phyloP scores from a whole-genome alignment of 2,888 invertebrate genomes.

The Aphidoletes aphidimyza region DNA sequence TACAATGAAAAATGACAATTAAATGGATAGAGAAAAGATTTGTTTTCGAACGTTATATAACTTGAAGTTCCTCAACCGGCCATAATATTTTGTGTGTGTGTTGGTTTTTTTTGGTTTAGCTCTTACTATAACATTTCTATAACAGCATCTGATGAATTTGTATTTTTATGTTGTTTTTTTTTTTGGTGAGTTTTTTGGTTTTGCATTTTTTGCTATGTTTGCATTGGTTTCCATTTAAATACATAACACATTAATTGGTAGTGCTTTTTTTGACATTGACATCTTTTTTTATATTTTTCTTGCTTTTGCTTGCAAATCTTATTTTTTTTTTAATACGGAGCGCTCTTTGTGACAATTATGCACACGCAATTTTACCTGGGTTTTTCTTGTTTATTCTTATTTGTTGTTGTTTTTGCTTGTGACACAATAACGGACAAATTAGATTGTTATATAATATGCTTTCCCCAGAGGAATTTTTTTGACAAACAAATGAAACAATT shows the following conservation, averaged over 20 bases:
- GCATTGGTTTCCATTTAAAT: slow-evolving; percentile 34
- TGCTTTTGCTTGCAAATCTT: slow-evolving; percentile 19
- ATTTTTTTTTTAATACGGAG: no score
- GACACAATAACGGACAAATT: slow-evolving; percentile 41
- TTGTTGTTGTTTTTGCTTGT: no score
- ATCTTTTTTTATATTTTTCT: background rate
- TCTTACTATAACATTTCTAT: slow-evolving; percentile 53
- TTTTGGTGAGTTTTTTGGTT: background rate
- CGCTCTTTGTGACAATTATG: slow-evolving; percentile 3
- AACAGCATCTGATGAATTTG: slow-evolving; percentile 52
- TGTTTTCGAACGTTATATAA: slow-evolving; percentile 1
- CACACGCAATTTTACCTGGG: slow-evolving; percentile 45
- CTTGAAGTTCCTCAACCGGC: slow-evolving; percentile 13
- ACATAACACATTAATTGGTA: slow-evolving; percentile 54
- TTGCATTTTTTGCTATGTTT: background rate
- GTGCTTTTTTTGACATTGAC: slow-evolving; percentile 53
- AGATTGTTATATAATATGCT: background rate
- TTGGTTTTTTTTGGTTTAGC: slow-evolving; percentile 34
- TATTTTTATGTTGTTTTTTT: background rate
- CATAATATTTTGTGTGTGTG: no score
- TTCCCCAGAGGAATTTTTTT: background rate
- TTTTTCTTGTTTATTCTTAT: no score
- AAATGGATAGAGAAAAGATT: background rate
- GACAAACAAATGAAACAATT: background rate
- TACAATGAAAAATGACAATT: background rate